Evolutionary conservation across 2,797 vertebrate genomes (phyloP), one percentile per base, ranked within the genome.

Genomic region (Atherinosoma microstoma): DNA sequence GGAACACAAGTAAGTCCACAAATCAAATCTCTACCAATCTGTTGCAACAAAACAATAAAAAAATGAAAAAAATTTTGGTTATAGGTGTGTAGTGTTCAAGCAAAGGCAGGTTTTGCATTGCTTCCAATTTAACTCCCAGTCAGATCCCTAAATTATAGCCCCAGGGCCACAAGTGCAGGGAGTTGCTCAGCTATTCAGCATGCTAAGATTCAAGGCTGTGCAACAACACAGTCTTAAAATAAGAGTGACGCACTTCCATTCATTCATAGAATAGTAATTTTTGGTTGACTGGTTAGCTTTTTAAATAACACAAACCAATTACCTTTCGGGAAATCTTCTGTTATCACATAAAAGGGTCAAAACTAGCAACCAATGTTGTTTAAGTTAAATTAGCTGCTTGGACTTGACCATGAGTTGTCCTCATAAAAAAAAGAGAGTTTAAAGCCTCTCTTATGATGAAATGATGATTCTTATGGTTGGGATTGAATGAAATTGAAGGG

Each of bases 71-170:
- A 49, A 27, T 15, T 30, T 30, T 62, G 47, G 51, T 36, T 57
- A 65, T 62, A 34, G 29, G 22, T 58, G 29, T 60, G 22, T 29
- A 35, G 49, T 30, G 40, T 36, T 74, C 27, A 32, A 30, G 36
- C 73, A 86, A 70, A 81, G 34, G 45, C 74, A 84, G 35, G 67
- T 79, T 86, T 87, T 77, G 83, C 76, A 79, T 80, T 45, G 79
- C 81, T 82, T 87, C 87, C 87, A 89, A 91, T 93, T 93, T 82
- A 89, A 86, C 85, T 89, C 64, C 4, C 75, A 87, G 90, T 83
- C 74, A 22, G 70, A 79, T 83, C 82, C 86, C 57, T 78, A 94
- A 95, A 94, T 94, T 93, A 93, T 90, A 95, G 90, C 80, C 72
- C 75, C 10, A 72, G 58, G 86, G 79, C 92, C 92, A 86, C 90